Evolutionary conservation across 1,140 invertebrate genomes (phyloP).

Genomic region (Cyclina sinensis): DNA sequence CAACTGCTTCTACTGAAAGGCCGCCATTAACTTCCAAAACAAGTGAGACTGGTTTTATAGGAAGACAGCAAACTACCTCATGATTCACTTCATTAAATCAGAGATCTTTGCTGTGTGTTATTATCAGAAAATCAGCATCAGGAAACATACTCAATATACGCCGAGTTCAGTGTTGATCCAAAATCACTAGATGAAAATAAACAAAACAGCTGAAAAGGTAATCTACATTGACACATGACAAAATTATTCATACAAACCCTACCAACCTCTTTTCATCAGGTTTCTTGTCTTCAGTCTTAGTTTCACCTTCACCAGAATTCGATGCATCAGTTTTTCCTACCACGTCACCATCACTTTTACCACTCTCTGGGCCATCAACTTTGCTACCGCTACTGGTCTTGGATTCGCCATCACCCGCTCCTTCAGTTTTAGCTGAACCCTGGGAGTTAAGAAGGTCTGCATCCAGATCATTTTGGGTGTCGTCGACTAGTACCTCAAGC

Average conservation of each 20-base stretch:
- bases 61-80: slow-evolving; percentile 43
- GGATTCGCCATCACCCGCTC: background rate
- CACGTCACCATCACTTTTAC: slow-evolving; percentile 28
- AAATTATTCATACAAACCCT: slow-evolving; percentile 67
- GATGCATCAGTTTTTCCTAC: slow-evolving; percentile 15
- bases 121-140: background rate
- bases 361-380: background rate
- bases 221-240: slow-evolving; percentile 22
- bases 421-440: slow-evolving; percentile 20
- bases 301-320: slow-evolving; percentile 58
- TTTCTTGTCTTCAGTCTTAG: slow-evolving; percentile 65
- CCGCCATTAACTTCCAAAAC: background rate
- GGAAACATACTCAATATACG: background rate
- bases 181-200: background rate
- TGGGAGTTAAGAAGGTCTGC: slow-evolving; percentile 59
- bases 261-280: slow-evolving; percentile 68
- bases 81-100: slow-evolving; percentile 37
- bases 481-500: slow-evolving; percentile 64
- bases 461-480: slow-evolving; percentile 65
- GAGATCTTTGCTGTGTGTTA: slow-evolving; percentile 36
- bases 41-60: slow-evolving; percentile 4
- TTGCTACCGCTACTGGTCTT: background rate
- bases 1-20: background rate
- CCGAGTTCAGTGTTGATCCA: background rate
- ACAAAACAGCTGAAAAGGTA: background rate